Evolutionary conservation across 2,113 vertebrate species (phyloP), one percentile per base, ranked within the genome.

Genomic region (Mirza zaza): DNA sequence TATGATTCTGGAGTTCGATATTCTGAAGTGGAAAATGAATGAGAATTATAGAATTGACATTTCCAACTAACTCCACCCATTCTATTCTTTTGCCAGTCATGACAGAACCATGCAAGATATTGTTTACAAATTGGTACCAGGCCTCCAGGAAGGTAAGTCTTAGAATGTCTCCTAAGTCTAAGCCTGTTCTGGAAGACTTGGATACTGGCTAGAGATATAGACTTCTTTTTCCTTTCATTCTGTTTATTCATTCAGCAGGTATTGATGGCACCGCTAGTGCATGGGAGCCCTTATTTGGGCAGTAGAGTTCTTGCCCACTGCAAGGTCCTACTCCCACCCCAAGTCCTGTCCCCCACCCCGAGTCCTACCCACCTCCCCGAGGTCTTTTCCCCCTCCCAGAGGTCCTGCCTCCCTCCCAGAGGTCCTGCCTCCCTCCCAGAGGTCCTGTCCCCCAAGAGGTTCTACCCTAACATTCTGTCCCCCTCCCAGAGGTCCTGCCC

Each of bases 81-180:
- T 88, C 93, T 94, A 45, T 89, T 97, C 83, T 84, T 32, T 83
- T 83, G 96, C 36, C 96, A 99, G 99, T 97, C 99, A 99, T 99
- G 99, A 99, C 98, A 99, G 99, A 99, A 99, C 99, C 98, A 99
- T 99, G 99, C 99, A 99, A 98, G 99, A 99, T 98, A 99, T 99
- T 97, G 99, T 99, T 98, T 99, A 99, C 98, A 99, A 99, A 96
- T 98, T 99, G 99, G 99, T 99, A 65, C 99, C 99, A 90, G 99
- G 99, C 97, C 99, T 99, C 93, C 99, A 99, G 97, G 99, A 99
- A 99, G 99, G 99, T 99, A 87, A 98, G 99, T 97, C 21, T 87
- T 32, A 3, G 4, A 80, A 2, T 34, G 17, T 32, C 61, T 20
- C 0, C 36, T 4, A 48, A 13, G 32, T 23, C 34, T 18, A 32